Evolutionary conservation across 64 coral and sea anemone genomes (phyloP).

Genomic region (Pachyseris speciosa): DNA sequence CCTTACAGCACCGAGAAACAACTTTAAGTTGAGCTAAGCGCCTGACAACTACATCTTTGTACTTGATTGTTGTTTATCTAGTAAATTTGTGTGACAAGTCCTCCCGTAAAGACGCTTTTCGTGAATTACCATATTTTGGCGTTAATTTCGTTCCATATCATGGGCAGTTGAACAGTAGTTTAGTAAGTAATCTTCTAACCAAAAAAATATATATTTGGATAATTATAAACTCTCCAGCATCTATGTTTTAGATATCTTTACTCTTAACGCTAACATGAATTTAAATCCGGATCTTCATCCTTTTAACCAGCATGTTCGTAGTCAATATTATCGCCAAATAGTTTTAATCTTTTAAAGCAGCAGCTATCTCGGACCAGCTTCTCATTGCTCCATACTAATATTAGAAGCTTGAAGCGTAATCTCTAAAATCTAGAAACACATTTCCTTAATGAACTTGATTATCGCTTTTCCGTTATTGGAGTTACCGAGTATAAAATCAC

Average conservation of each 20-base stretch:
- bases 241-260: neutral
- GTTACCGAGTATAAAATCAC: neutral
- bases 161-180: slow-evolving; percentile 15
- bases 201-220: slow-evolving; percentile 34
- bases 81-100: neutral
- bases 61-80: neutral
- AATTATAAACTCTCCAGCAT: slow-evolving; percentile 9
- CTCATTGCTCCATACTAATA: neutral
- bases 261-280: neutral
- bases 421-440: neutral
- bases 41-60: no score
- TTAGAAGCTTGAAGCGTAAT: neutral
- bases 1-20: neutral
- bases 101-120: neutral
- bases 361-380: no score
- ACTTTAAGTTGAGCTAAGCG: neutral
- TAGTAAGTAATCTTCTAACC: neutral
- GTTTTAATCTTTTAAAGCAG: slow-evolving; percentile 4
- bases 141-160: neutral
- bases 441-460: neutral
- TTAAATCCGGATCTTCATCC: neutral
- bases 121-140: neutral
- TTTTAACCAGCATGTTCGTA: neutral
- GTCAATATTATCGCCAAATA: neutral
- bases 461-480: neutral